These are phyloP conservation scores for Phataginus tricuspis DNA, from an alignment of 2,797 vertebrate genomes.

Conservation along the genomic window DNA sequence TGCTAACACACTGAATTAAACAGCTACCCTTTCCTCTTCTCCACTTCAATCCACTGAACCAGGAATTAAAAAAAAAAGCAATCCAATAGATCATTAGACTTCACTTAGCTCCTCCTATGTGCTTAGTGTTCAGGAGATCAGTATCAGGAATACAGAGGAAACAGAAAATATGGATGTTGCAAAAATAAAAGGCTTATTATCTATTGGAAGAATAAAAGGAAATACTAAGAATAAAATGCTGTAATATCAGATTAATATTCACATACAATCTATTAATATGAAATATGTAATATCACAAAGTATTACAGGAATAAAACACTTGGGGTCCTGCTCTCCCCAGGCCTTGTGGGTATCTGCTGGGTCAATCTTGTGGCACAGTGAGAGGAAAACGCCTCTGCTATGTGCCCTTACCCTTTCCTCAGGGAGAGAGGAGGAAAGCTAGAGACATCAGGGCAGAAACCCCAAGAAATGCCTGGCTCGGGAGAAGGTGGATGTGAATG, in stretches of 20 bases:
- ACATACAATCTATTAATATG: not conserved
- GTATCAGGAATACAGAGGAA: not conserved
- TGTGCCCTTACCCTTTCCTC: not conserved
- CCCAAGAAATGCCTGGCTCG: not conserved
- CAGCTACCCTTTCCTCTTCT: not conserved
- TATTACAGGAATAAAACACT: not conserved
- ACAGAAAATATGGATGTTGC: not conserved
- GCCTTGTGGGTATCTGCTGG: not conserved
- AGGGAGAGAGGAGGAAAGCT: not conserved
- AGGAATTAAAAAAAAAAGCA: not conserved
- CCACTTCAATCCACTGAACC: not conserved
- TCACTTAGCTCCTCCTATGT: not conserved
- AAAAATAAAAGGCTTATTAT: not conserved
- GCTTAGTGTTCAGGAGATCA: not conserved
- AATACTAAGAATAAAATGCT: not conserved
- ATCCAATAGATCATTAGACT: not conserved
- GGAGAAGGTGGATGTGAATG: not conserved
- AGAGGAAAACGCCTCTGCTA: not conserved
- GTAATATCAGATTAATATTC: not conserved
- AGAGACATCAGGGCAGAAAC: not conserved
- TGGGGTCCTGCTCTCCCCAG: not conserved
- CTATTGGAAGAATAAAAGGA: conserved; percentile 1
- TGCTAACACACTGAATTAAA: not conserved
- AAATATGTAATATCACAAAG: not conserved
- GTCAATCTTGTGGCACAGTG: not conserved